Conservation (phyloP, 2,113 vertebrate species). For the Onychorhynchus coronatus region DNA sequence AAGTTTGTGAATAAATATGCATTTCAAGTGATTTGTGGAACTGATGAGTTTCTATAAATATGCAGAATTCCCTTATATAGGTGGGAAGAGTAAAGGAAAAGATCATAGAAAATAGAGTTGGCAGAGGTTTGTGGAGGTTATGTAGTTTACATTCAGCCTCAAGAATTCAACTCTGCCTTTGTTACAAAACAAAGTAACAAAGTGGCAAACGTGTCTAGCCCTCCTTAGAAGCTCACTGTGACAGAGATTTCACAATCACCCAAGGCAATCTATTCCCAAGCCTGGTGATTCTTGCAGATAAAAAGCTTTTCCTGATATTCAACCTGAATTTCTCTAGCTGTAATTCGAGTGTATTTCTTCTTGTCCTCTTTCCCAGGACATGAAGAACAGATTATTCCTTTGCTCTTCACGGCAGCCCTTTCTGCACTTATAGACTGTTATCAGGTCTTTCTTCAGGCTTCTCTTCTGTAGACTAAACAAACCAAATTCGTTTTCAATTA, state of each 20-base stretch:
- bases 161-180: not conserved
- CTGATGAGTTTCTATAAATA: not conserved
- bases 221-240: not conserved
- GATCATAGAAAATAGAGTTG: not conserved
- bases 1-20: not conserved
- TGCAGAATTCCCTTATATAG: not conserved
- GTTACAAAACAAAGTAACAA: too few relatives aligned
- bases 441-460: constrained; percentile 24
- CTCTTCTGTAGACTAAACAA: constrained; percentile 45
- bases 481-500: not conserved
- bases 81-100: not conserved
- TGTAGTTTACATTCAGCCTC: not conserved
- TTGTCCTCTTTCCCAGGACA: constrained; percentile 4
- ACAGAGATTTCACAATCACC: not conserved
- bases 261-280: not conserved
- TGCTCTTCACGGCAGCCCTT: not conserved
- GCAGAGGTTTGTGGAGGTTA: not conserved
- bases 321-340: not conserved
- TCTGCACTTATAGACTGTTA: not conserved
- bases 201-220: not conserved
- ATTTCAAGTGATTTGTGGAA: not conserved
- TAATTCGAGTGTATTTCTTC: not conserved
- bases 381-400: not conserved
- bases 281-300: not conserved
- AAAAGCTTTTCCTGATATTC: not conserved